Evolutionary conservation across 37 sponge, comb jelly and placozoan genomes (phyloP).

Genomic region (Ianthella basta): DNA sequence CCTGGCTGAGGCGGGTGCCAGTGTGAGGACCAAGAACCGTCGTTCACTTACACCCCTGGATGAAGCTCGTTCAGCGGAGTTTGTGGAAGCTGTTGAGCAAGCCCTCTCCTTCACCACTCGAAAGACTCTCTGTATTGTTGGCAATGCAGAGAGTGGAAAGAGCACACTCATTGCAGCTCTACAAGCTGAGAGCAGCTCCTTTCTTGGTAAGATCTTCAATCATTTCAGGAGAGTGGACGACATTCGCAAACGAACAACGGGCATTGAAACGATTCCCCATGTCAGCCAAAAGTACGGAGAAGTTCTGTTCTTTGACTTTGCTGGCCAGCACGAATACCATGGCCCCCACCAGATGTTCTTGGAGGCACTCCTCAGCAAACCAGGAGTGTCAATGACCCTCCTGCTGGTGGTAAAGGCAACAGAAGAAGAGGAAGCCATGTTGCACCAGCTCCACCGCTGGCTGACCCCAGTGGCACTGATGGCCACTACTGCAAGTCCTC

Average conservation of each 20-base stretch:
- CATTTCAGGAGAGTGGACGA: neutral
- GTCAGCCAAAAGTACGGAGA: neutral
- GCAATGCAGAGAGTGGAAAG: slow-evolving; percentile 52
- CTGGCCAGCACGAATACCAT: slow-evolving; percentile 12
- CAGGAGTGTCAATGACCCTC: neutral
- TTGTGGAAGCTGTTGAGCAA: slow-evolving; percentile 3
- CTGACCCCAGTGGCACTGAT: neutral
- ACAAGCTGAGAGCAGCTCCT: neutral
- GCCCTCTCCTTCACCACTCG: slow-evolving; percentile 25
- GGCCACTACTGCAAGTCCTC: neutral
- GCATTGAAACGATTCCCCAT: neutral
- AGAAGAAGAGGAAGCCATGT: neutral
- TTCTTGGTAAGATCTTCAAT: no score
- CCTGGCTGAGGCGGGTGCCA: neutral
- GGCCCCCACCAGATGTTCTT: slow-evolving; percentile 10
- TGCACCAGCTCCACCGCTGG: neutral
- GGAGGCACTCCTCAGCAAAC: slow-evolving; percentile 5
- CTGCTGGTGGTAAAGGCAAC: slow-evolving; percentile 7
- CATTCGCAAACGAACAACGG: slow-evolving; percentile 5
- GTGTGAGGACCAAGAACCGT: neutral
- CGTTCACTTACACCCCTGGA: slow-evolving; percentile 36
- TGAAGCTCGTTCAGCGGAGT: slow-evolving; percentile 12
- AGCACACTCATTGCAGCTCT: slow-evolving; percentile 58
- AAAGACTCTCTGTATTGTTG: slow-evolving; percentile 42
- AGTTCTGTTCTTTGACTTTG: slow-evolving; percentile 8